Conservation (phyloP, 2,113 vertebrate genomes). For the Noturus placidus region DNA sequence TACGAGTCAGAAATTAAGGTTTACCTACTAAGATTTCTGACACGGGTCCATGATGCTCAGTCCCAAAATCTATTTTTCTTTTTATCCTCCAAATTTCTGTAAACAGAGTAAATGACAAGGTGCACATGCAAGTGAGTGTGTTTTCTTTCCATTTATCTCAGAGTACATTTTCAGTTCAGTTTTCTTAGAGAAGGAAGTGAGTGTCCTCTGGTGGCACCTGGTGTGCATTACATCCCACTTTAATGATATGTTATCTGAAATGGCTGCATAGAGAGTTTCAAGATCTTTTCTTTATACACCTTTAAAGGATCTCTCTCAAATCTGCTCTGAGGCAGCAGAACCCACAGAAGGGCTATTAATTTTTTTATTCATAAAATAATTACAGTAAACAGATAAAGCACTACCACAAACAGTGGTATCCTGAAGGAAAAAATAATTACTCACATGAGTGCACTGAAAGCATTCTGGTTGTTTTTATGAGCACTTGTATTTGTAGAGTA, state of each 20-base stretch:
- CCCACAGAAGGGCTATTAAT: neutral
- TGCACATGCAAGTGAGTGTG: neutral
- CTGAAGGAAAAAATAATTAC: neutral
- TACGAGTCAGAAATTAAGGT: neutral
- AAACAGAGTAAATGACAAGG: neutral
- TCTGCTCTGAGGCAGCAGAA: neutral
- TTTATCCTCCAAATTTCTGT: neutral
- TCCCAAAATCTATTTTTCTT: neutral
- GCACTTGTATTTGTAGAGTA: slow-evolving; percentile 23
- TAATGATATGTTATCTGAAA: neutral
- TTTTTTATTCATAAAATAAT: slow-evolving; percentile 25
- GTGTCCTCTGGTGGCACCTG: slow-evolving; percentile 56
- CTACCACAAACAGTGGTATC: neutral
- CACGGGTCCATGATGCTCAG: neutral
- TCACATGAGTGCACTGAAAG: slow-evolving; percentile 28
- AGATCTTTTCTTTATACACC: slow-evolving; percentile 2
- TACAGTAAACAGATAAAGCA: slow-evolving; percentile 33
- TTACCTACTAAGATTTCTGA: neutral
- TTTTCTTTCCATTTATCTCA: neutral
- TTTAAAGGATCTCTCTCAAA: slow-evolving; percentile 18
- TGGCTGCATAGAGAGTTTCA: neutral
- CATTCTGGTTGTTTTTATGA: slow-evolving; percentile 13
- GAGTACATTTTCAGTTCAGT: neutral
- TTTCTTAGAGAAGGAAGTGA: slow-evolving; percentile 43
- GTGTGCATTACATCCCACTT: slow-evolving; percentile 34